Percentiles rank a stretch among this genome's conserved stretches.
These are phyloP conservation scores for Fistularia commersonii DNA, from an alignment of 2,797 vertebrate species.

Conservation along the genomic window DNA sequence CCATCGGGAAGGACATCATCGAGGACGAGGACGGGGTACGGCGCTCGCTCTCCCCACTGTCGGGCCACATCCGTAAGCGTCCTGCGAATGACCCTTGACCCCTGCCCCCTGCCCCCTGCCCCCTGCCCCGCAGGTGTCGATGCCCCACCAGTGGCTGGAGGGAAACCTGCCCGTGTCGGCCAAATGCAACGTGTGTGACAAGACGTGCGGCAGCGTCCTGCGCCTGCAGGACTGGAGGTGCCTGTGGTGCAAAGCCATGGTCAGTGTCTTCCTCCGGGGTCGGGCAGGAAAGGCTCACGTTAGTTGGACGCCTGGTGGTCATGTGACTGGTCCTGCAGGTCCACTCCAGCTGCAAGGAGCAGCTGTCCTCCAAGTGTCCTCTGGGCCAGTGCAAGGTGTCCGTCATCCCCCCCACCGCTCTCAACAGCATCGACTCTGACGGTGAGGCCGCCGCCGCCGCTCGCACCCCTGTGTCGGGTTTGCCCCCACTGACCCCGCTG, in stretches of 20 bases:
- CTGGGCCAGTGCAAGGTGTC: conserved; percentile 95
- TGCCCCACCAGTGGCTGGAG: conserved; percentile 98
- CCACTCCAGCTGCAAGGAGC: conserved; percentile 88
- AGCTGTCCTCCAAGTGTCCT: conserved; percentile 86
- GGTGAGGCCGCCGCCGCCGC: conserved; percentile 67
- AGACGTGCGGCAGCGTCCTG: conserved; percentile 92
- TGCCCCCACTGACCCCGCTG: neutral
- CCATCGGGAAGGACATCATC: conserved; percentile 93
- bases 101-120: neutral
- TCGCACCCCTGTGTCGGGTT: neutral
- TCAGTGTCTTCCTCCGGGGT: conserved; percentile 55
- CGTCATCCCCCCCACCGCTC: conserved; percentile 92
- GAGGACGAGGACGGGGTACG: conserved; percentile 96
- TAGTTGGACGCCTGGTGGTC: too few species aligned
- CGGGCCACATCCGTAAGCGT: neutral
- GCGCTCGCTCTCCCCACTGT: neutral
- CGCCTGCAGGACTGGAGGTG: conserved; percentile 96
- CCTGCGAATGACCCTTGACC: neutral
- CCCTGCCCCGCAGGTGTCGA: conserved; percentile 79
- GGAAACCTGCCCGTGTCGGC: conserved; percentile 94
- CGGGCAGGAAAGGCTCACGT: neutral
- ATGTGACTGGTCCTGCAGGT: conserved; percentile 71
- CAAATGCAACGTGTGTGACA: conserved; percentile 91
- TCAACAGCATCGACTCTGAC: conserved; percentile 97
- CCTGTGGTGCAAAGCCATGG: conserved; percentile 97